These are phyloP conservation scores for Anthrax anthrax DNA, from an alignment of 2,888 invertebrate genomes.

Conservation along the genomic window DNA sequence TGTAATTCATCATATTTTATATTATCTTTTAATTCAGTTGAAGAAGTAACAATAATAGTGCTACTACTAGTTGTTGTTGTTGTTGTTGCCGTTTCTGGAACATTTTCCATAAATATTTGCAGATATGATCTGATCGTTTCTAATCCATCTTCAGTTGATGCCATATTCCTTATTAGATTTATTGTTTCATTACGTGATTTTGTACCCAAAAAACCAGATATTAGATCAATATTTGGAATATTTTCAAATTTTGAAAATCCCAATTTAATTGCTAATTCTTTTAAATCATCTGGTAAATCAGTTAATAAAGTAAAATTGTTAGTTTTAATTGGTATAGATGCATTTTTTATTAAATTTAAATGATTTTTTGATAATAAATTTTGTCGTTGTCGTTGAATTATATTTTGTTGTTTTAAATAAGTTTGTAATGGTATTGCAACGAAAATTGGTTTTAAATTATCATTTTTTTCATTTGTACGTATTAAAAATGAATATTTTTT, in stretches of 20 bases:
- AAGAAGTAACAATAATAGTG: neutral
- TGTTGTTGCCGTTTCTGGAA: no score
- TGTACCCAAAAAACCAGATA: slow-evolving; percentile 5
- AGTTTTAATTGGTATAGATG: no score
- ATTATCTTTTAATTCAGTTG: neutral
- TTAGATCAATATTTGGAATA: slow-evolving; percentile 1
- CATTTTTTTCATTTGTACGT: no score
- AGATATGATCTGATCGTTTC: slow-evolving; percentile 4
- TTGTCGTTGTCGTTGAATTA: neutral
- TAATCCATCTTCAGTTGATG: slow-evolving; percentile 6
- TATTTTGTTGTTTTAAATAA: neutral
- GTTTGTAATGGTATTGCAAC: neutral
- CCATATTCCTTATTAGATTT: slow-evolving; percentile 5
- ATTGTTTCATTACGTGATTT: slow-evolving; percentile 7
- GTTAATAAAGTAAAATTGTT: neutral
- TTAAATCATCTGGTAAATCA: slow-evolving; percentile 2
- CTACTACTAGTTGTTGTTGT: neutral
- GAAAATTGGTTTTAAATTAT: neutral
- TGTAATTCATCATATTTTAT: neutral
- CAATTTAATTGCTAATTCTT: slow-evolving; percentile 1
- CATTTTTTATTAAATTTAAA: no score
- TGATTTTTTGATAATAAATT: neutral
- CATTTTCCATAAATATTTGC: neutral
- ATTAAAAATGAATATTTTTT: no score
- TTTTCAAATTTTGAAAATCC: slow-evolving; percentile 2